phyloP scores from a whole-genome alignment of 2,113 vertebrate genomes.

The Elgaria multicarinata region DNA sequence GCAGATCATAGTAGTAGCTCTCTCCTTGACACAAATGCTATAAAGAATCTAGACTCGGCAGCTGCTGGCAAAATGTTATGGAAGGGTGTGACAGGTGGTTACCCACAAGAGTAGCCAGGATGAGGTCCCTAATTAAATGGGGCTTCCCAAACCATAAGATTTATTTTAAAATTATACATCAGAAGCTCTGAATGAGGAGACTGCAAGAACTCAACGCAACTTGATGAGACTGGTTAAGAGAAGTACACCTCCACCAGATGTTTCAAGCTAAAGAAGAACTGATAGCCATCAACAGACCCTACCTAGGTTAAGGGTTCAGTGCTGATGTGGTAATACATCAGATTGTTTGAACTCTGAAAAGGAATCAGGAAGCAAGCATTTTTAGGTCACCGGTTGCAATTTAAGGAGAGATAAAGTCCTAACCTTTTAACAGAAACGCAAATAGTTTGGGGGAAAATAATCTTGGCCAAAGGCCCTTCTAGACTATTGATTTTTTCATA shows the following conservation, averaged over 20 bases:
- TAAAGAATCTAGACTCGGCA: not conserved
- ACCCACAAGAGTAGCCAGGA: not conserved
- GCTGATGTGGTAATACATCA: not conserved
- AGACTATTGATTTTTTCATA: not conserved
- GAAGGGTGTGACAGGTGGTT: constrained; percentile 20
- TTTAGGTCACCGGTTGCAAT: not conserved
- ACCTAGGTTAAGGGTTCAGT: not conserved
- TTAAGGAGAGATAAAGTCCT: not conserved
- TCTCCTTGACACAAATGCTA: not conserved
- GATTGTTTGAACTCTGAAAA: not conserved
- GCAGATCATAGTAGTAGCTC: not conserved
- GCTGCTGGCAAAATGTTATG: not conserved
- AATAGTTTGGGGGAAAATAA: not conserved
- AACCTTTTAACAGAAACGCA: not conserved
- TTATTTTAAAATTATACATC: not conserved
- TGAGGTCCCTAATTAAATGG: constrained; percentile 11
- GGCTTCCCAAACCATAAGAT: not conserved
- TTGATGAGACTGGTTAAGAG: not conserved
- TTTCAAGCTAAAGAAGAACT: not conserved
- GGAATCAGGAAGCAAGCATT: not conserved
- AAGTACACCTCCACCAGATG: not conserved
- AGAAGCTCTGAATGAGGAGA: not conserved
- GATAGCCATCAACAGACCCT: not conserved
- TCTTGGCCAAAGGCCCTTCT: not conserved
- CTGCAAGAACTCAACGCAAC: not conserved